A percentile compares a stretch with the other conserved stretches of the same genome.
Evolutionary conservation across 2,888 invertebrate species (phyloP).

Genomic region (Xestoiulus laeticollis): DNA sequence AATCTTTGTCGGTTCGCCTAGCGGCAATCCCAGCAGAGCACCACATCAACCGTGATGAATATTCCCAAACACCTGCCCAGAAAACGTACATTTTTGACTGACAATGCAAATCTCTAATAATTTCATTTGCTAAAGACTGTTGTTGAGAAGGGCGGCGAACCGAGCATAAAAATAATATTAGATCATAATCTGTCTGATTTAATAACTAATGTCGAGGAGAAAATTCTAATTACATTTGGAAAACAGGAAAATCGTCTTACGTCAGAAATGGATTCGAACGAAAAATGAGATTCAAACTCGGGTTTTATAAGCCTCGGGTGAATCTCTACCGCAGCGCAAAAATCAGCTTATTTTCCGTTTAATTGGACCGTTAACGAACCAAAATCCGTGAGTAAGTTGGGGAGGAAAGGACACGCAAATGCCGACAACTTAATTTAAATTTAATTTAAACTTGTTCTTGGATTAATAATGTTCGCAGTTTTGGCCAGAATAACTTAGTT

Average conservation of each 20-base stretch:
- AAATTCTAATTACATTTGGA: slow-evolving; percentile 22
- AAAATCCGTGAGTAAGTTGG: neutral
- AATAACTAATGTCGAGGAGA: slow-evolving; percentile 10
- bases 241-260: slow-evolving; percentile 29
- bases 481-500: too few species aligned
- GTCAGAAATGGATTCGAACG: neutral
- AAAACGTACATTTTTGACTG: neutral
- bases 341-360: slow-evolving; percentile 27
- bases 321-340: neutral
- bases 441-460: too few species aligned
- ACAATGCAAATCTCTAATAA: neutral
- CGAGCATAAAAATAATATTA: neutral
- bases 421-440: neutral
- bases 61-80: slow-evolving; percentile 21
- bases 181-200: slow-evolving; percentile 33
- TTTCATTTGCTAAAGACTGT: slow-evolving; percentile 37
- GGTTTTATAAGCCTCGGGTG: neutral
- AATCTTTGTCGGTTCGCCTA: neutral
- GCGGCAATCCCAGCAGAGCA: neutral
- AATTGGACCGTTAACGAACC: neutral
- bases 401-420: neutral
- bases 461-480: neutral
- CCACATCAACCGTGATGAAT: slow-evolving; percentile 18
- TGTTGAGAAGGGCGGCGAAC: neutral
- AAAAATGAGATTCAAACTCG: neutral